These are phyloP conservation scores for Nyctibius grandis DNA, from an alignment of 2,797 vertebrate species.

Conservation along the genomic window DNA sequence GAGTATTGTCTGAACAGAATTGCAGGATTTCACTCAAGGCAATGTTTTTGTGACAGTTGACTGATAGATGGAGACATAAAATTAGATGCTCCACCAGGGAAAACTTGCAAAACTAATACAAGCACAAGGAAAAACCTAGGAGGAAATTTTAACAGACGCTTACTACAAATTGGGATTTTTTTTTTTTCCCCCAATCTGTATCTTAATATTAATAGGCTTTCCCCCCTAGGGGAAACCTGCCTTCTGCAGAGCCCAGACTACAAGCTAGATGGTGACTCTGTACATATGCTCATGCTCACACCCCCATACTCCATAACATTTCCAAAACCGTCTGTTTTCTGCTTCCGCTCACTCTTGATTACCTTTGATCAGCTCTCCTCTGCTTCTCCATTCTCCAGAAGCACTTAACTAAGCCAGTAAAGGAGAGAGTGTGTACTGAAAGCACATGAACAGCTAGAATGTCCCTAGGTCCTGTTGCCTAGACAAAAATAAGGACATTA, in stretches of 20 bases:
- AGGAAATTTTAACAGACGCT: neutral
- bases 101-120: neutral
- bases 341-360: neutral
- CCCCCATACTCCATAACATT: accelerated
- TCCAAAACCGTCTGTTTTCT: neutral
- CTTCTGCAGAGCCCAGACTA: neutral
- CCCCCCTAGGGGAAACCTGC: neutral
- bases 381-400: neutral
- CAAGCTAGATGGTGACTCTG: neutral
- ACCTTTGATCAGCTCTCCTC: neutral
- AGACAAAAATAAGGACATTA: neutral
- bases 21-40: neutral
- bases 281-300: neutral
- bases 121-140: neutral
- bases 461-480: neutral
- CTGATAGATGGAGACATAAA: neutral
- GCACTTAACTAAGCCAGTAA: neutral
- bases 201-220: neutral
- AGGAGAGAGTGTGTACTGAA: neutral
- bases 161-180: neutral
- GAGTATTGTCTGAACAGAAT: neutral
- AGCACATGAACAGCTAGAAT: neutral
- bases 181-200: neutral
- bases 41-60: neutral
- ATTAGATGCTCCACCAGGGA: neutral